A percentile compares a stretch with the other conserved stretches of the same genome.
Evolutionary conservation across 1,140 invertebrate species (phyloP).

Genomic region (Brachionus angularis): DNA sequence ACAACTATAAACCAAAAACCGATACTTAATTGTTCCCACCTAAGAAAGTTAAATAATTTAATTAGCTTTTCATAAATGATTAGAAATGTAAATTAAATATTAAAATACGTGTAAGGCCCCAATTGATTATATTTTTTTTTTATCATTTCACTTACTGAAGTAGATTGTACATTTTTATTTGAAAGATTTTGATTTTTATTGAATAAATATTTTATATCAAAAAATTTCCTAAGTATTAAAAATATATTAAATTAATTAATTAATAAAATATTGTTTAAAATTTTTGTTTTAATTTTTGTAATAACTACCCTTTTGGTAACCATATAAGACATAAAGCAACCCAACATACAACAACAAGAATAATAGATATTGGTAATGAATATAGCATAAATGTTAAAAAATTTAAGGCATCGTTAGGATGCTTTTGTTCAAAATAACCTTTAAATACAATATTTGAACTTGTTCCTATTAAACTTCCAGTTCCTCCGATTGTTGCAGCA

Average conservation of each 20-base stretch:
- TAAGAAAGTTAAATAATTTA: constrained; percentile 45
- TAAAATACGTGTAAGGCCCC: constrained; percentile 67
- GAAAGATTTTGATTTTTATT: too few relatives aligned
- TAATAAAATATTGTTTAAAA: too few relatives aligned
- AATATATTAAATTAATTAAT: too few relatives aligned
- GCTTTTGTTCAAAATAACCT: constrained; percentile 63
- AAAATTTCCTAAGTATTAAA: too few relatives aligned
- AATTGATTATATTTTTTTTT: constrained; percentile 65
- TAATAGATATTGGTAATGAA: background rate
- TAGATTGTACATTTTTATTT: background rate
- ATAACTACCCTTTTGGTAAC: constrained; percentile 57
- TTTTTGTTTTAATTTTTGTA: too few relatives aligned
- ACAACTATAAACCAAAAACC: constrained; percentile 70
- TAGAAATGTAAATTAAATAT: constrained; percentile 22
- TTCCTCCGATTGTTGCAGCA: constrained; percentile 71
- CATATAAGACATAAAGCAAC: background rate
- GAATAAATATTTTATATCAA: too few relatives aligned
- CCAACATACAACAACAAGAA: background rate
- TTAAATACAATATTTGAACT: constrained; percentile 78
- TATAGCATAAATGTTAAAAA: background rate
- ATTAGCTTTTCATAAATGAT: too few relatives aligned
- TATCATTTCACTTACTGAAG: constrained; percentile 46
- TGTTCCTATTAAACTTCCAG: constrained; percentile 74
- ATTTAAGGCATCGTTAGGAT: background rate
- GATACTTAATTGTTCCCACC: constrained; percentile 68